These are phyloP conservation scores for Drosophila monieri DNA, from an alignment of 2,888 invertebrate species.

Conservation along the genomic window DNA sequence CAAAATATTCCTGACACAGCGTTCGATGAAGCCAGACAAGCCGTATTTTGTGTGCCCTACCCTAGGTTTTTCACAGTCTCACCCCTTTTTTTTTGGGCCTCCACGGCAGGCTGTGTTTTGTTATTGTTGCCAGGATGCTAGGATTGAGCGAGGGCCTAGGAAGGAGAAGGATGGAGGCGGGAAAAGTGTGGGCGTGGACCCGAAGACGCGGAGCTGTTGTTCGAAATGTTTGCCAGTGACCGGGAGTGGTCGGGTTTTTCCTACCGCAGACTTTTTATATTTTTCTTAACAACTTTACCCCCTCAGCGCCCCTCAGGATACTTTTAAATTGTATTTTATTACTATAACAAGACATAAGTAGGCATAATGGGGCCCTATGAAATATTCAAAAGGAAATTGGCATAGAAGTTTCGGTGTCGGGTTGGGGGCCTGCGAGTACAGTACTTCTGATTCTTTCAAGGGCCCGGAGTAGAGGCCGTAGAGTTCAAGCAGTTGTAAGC, in stretches of 20 bases:
- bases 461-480: constrained; percentile 8
- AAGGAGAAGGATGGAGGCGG: not conserved
- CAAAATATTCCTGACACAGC: not conserved
- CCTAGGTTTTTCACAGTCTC: not conserved
- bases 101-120: constrained; percentile 7
- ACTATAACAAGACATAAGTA: constrained; percentile 82
- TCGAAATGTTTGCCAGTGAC: constrained; percentile 55
- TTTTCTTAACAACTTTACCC: constrained; percentile 64
- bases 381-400: constrained; percentile 81
- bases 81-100: not conserved
- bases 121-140: constrained; percentile 27
- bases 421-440: not conserved
- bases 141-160: not conserved
- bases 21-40: too few species aligned
- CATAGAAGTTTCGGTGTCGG: constrained; percentile 62
- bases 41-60: not conserved
- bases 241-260: constrained; percentile 36
- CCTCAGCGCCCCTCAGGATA: constrained; percentile 10
- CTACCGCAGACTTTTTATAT: constrained; percentile 47
- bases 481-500: constrained; percentile 33
- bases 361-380: constrained; percentile 80
- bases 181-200: not conserved
- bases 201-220: constrained; percentile 36
- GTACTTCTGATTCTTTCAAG: constrained; percentile 1
- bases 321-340: constrained; percentile 81